phyloP scores from a whole-genome alignment of 2,113 vertebrate genomes.

The Corapipo altera region DNA sequence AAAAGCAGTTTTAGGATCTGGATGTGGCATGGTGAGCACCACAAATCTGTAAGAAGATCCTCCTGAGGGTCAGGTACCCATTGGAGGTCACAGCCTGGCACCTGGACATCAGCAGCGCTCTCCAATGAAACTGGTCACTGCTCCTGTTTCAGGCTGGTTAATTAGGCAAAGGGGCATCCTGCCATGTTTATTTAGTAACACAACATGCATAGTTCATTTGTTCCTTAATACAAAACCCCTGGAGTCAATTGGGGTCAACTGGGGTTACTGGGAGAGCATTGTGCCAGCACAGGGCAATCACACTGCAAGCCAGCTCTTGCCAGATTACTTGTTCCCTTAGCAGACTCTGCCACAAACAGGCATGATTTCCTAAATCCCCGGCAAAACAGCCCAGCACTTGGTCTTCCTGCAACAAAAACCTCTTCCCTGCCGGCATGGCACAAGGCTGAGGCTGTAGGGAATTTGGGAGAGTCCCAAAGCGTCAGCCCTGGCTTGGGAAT shows the following conservation, averaged over 20 bases:
- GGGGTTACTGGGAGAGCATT: background rate
- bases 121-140: background rate
- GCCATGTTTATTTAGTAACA: constrained; percentile 23
- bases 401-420: background rate
- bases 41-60: background rate
- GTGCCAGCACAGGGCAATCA: background rate
- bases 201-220: constrained; percentile 22
- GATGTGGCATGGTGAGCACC: fast-evolving
- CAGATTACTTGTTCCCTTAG: background rate
- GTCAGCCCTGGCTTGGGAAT: background rate
- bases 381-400: fast-evolving
- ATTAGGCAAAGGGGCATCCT: constrained; percentile 41
- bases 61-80: background rate
- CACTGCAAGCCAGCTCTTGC: background rate
- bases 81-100: background rate
- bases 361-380: background rate
- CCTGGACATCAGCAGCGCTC: background rate
- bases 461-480: background rate
- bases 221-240: background rate
- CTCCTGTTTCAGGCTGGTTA: constrained; percentile 33
- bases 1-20: background rate
- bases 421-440: background rate
- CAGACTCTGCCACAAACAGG: background rate
- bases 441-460: background rate
- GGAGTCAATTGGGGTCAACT: constrained; percentile 1